These are phyloP conservation scores for Marcusenius ussheri DNA, from an alignment of 2,113 vertebrate species.

Conservation along the genomic window DNA sequence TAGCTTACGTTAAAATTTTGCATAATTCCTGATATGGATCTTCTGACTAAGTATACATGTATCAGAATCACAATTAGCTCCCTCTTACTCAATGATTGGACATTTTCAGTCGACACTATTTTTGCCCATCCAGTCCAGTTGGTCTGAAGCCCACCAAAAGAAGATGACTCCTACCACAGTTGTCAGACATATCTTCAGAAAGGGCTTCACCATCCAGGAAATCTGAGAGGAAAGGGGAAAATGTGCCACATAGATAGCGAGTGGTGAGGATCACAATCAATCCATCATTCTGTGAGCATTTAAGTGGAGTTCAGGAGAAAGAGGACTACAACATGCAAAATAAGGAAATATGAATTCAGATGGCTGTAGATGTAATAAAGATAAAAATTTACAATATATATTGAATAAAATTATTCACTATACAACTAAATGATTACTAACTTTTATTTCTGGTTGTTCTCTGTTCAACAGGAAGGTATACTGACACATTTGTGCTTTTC, in stretches of 20 bases:
- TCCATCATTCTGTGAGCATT: not conserved
- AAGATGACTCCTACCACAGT: constrained; percentile 46
- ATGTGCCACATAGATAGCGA: not conserved
- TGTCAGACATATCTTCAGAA: constrained; percentile 40
- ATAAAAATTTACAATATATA: not conserved
- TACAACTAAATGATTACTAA: not conserved
- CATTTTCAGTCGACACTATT: not conserved
- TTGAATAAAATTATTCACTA: not conserved
- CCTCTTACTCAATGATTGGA: not conserved
- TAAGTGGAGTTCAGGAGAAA: not conserved
- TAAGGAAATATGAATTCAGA: not conserved
- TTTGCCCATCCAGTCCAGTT: constrained; percentile 34
- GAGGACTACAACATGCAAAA: not conserved
- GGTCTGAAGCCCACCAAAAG: constrained; percentile 50
- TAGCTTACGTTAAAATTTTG: not conserved
- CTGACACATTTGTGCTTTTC: not conserved
- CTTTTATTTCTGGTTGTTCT: not conserved
- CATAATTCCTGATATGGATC: not conserved
- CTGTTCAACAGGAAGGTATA: not conserved
- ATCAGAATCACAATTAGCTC: not conserved
- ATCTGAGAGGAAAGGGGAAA: constrained; percentile 34
- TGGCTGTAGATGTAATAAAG: not conserved
- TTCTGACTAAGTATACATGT: not conserved
- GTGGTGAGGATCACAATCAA: not conserved
- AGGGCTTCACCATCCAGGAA: constrained; percentile 38